phyloP scores from a whole-genome alignment of 2,113 vertebrate genomes.

The Syngnathus scovelli region DNA sequence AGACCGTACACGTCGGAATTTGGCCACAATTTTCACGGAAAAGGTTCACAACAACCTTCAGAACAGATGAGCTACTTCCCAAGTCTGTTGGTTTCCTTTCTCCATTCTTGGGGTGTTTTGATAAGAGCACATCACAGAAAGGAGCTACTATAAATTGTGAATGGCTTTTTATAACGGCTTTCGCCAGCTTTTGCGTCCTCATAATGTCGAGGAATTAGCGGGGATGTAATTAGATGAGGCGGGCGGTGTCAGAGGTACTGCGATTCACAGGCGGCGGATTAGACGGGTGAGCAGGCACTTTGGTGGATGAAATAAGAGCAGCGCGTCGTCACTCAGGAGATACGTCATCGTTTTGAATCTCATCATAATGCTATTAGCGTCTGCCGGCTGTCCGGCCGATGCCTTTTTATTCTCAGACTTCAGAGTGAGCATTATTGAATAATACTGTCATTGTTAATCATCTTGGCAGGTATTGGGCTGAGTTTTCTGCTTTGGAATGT shows the following conservation, averaged over 20 bases:
- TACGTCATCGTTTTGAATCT: neutral
- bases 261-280: neutral
- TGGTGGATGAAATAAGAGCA: neutral
- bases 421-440: neutral
- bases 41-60: slow-evolving; percentile 21
- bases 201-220: slow-evolving; percentile 1
- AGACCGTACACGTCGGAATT: neutral
- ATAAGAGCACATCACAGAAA: neutral
- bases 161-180: neutral
- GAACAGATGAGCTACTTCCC: too few relatives aligned
- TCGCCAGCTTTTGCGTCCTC: neutral
- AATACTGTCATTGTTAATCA: neutral
- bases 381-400: neutral
- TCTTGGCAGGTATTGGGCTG: neutral
- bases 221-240: neutral
- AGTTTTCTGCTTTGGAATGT: neutral
- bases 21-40: neutral
- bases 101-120: neutral
- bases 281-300: neutral
- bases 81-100: neutral
- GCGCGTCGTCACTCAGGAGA: neutral
- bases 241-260: neutral
- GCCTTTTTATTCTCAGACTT: neutral
- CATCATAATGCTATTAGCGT: neutral
- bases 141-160: neutral